These are phyloP conservation scores for Tricholauxania praeusta DNA, from an alignment of 2,888 invertebrate genomes.

Conservation along the genomic window DNA sequence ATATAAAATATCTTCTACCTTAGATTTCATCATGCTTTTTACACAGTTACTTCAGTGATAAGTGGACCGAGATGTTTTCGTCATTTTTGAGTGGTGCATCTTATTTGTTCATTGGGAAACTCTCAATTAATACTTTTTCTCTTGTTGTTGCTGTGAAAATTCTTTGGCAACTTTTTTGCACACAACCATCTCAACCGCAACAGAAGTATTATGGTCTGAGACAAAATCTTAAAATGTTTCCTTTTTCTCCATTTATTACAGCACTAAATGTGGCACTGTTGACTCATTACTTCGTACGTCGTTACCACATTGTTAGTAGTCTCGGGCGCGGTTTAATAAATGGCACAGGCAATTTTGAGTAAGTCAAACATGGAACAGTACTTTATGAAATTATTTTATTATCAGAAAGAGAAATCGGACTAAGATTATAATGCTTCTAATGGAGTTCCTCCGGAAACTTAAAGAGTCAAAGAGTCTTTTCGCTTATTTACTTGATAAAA, in stretches of 20 bases:
- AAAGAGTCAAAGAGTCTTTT: too few species aligned
- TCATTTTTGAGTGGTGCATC: conserved; percentile 46
- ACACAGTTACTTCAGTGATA: conserved; percentile 22
- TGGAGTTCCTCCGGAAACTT: too few species aligned
- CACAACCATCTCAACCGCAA: neutral
- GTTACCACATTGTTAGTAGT: conserved; percentile 38
- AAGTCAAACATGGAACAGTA: too few species aligned
- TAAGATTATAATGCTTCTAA: too few species aligned
- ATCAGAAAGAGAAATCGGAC: too few species aligned
- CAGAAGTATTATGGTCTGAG: neutral
- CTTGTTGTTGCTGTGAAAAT: conserved; percentile 40
- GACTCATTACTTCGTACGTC: conserved; percentile 40
- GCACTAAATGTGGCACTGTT: conserved; percentile 39
- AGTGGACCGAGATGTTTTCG: conserved; percentile 38
- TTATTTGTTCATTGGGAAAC: conserved; percentile 36
- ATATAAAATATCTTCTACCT: neutral
- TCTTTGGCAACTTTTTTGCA: conserved; percentile 43
- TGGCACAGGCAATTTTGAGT: neutral
- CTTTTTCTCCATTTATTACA: conserved; percentile 39
- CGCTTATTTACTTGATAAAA: too few species aligned
- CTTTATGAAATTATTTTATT: too few species aligned
- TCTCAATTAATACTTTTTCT: conserved; percentile 37
- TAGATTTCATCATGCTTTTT: conserved; percentile 44
- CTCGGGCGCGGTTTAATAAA: conserved; percentile 42
- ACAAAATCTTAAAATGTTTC: conserved; percentile 33